Percentiles rank a stretch among this genome's conserved stretches.
phyloP scores from a whole-genome alignment of 2,888 invertebrate genomes.

The Drosophila parthenogenetica region DNA sequence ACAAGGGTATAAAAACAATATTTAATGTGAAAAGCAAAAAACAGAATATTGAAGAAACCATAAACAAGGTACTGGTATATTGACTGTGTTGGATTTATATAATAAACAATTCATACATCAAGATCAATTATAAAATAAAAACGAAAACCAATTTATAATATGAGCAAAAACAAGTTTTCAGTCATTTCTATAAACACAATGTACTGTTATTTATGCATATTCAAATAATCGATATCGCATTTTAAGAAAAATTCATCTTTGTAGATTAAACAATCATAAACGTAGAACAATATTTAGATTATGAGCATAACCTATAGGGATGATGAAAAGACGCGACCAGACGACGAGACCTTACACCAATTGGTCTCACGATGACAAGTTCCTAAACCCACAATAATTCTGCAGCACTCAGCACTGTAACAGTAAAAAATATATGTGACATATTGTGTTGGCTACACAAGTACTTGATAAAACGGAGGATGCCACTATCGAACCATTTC shows the following conservation, averaged over 20 bases:
- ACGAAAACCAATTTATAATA: slow-evolving; percentile 6
- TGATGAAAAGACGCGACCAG: slow-evolving; percentile 9
- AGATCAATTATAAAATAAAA: not conserved
- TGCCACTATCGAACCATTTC: no score
- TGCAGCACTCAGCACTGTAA: slow-evolving; percentile 19
- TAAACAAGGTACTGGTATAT: slow-evolving; percentile 38
- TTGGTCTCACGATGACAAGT: slow-evolving; percentile 31
- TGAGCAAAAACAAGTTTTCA: slow-evolving; percentile 19
- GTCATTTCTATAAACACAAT: slow-evolving; percentile 16
- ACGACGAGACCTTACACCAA: slow-evolving; percentile 51
- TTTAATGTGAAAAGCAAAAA: not conserved
- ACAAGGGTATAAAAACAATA: not conserved
- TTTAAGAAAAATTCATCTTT: no score
- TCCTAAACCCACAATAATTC: slow-evolving; percentile 32
- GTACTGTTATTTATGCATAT: slow-evolving; percentile 11
- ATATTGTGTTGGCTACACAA: not conserved
- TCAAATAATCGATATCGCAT: slow-evolving; percentile 2
- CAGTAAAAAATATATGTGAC: not conserved
- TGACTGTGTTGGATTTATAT: slow-evolving; percentile 25
- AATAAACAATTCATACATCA: slow-evolving; percentile 17
- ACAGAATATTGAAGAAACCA: slow-evolving; percentile 13
- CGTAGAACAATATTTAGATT: not conserved
- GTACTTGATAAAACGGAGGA: no score
- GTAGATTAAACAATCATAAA: not conserved
- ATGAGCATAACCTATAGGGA: not conserved